Conservation (phyloP, 2,797 vertebrate species). For the Vultur gryphus region DNA sequence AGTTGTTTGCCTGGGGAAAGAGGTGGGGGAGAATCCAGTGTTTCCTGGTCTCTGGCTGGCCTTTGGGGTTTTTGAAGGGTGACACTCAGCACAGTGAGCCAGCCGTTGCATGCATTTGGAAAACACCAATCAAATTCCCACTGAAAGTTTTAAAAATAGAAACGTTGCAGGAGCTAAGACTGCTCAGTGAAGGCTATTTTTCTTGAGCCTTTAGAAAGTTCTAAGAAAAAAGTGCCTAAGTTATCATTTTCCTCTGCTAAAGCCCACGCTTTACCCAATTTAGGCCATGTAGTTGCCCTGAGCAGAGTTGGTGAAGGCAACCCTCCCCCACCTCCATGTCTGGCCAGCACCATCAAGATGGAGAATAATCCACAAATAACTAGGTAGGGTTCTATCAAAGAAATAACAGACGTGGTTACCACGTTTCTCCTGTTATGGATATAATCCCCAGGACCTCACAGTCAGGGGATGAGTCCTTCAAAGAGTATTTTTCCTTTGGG, state of each 20-base stretch:
- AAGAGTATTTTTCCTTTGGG: background rate
- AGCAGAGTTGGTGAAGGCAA: background rate
- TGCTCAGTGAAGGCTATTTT: background rate
- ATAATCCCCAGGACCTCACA: background rate
- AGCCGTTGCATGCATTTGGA: background rate
- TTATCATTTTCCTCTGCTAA: background rate
- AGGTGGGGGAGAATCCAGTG: background rate
- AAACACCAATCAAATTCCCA: background rate
- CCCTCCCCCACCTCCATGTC: accelerated
- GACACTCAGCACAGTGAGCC: background rate
- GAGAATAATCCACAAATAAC: background rate
- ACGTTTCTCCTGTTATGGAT: background rate
- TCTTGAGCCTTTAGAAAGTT: background rate
- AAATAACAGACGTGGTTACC: background rate
- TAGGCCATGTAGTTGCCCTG: background rate
- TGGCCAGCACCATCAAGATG: background rate
- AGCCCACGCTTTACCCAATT: background rate
- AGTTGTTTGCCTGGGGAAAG: background rate
- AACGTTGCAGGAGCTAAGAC: background rate
- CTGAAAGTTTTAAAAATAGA: background rate
- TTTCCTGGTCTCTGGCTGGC: background rate
- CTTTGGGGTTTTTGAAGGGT: background rate
- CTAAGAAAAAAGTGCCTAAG: background rate
- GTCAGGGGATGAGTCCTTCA: background rate
- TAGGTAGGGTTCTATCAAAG: background rate